Evolutionary conservation across 2,113 vertebrate species (phyloP), one percentile per base, ranked within the genome.

Genomic region (Parus major): DNA sequence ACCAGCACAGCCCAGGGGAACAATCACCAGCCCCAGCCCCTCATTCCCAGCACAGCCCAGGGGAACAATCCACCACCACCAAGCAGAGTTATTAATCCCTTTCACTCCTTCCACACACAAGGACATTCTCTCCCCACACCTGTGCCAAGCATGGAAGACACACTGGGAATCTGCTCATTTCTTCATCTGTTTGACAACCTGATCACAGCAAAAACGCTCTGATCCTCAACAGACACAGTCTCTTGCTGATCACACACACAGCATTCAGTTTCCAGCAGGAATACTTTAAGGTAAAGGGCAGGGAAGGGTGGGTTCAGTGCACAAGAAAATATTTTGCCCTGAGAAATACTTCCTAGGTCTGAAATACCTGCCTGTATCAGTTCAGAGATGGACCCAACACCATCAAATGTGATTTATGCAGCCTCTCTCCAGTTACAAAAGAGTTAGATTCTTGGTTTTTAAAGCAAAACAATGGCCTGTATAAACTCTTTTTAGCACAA

Each of bases 261-360:
- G 22, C 16, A n/a, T 4, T 17, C 0, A 0, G 2, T 24, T 60
- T 47, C 41, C 50, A 42, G 25, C 35, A 72, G 31, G 2, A 27
- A 7, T 18, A 12, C 44, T 39, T 23, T 3, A 31, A 9, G 9
- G 4, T 1, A n/a, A 57, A 53, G 27, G 35, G 41, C 72, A 66
- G 23, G 41, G 19, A 81, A 80, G 15, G n/a, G 44, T 21, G 20
- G 8, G 5, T 23, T 77, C 59, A 49, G 17, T 1, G 2, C 25
- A 46, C 41, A 55, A 13, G 27, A 27, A 72, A 71, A 20, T 28
- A 65, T 24, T 61, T 11, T 71, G 17, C 23, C 35, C 15, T 76
- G 8, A 76, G 53, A 80, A 72, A 60, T 16, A 23, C 15, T 11
- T 72, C 29, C 7, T 15, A 55, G 18, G 23, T 33, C 53, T 59